Base-by-base conservation (phyloP, 1,140 invertebrate genomes). In the Lepidurus packardi region DNA sequence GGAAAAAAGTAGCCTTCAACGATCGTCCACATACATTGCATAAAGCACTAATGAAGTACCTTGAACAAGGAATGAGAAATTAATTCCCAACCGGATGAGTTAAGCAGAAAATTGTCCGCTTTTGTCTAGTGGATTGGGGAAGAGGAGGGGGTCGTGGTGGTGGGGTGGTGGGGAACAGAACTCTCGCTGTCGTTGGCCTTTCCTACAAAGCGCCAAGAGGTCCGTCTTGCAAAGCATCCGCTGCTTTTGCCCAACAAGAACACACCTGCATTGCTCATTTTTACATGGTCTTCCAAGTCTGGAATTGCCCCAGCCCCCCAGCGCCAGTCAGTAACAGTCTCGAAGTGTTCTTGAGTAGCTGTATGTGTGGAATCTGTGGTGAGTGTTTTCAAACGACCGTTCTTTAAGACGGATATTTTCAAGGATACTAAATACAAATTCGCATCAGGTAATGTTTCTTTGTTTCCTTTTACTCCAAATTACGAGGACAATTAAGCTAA, bases 141-240 rank as follows among this genome's bases (percentile, higher is more conserved):
- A 34, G 34, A 34, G 34, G 34, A 34, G 34, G 34, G 34, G 34
- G 3, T 34, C 34, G 34, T 34, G 34, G 34, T 3, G 34, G 53
- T 65, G 53, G 53, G 53, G 53, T 13, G 13, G 47, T 65, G 53
- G 8, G 53, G 53, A 65, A 21, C 53, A 65, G 13, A 65, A 65
- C 53, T 65, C 53, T 65, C 53, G 21, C 53, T 65, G 53, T 65
- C 53, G 53, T 65, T 65, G 53, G 53, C 53, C 53, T 34, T 34
- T 65, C 53, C 53, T 65, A 65, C 21, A 65, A 34, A 34, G 34
- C 34, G 16, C 21, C 53, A 21, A 65, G 21, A 65, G 53, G 53
- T 65, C 53, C 21, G 16, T 65, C 13, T 65, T 65, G 53, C 53
- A 65, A 10, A 65, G 53, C 53, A 65, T 65, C 53, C 53, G 53